Base-by-base conservation (phyloP, 2,888 invertebrate genomes). In the Schrankia costaestrigalis region DNA sequence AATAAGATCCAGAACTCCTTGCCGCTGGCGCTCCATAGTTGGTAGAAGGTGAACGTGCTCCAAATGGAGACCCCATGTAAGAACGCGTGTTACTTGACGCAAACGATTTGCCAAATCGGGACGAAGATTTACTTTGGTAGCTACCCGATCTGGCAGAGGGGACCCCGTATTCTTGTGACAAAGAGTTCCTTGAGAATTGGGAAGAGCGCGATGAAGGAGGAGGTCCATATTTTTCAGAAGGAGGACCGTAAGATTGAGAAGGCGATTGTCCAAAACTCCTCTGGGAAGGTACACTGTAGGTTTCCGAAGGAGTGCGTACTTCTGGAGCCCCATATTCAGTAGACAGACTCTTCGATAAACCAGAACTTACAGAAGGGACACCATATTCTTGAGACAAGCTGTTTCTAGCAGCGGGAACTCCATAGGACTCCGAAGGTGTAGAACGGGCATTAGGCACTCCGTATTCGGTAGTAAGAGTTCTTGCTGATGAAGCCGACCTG, bases 91-190 rank as follows among this genome's bases (percentile, higher is more conserved):
- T 62, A 11, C 55, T 48, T 11, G 63, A 38, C 12, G 51, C 52
- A 15, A 65, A 64, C 7, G 61, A 59, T 31, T 66, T 73, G 13
- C 50, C 46, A 26, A 48, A 43, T 31, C 58, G 72, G 25, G 78
- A 73, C 9, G 74, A 66, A 39, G 73, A 58, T 32, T 76, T 82
- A 45, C 56, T 50, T 54, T 67, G 72, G 19, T 71, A 30, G 10
- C 45, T 31, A 14, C 43, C 43, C 14, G 42, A 55, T 13, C 56
- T 54, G 10, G 63, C 43, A 12, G 64, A 61, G 23, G 68, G 73
- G 1, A 73, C 71, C 1, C 71, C 71, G 17, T 75, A 73, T 38
- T 72, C 63, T 44, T 72, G 66, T 0, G 76, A 73, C 1, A 60
- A 24, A 3, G 65, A 34, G 15, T 45, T 51, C 1, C 34, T 6